phyloP scores from a whole-genome alignment of 2,888 invertebrate genomes.

The Standfussiana lucernea region DNA sequence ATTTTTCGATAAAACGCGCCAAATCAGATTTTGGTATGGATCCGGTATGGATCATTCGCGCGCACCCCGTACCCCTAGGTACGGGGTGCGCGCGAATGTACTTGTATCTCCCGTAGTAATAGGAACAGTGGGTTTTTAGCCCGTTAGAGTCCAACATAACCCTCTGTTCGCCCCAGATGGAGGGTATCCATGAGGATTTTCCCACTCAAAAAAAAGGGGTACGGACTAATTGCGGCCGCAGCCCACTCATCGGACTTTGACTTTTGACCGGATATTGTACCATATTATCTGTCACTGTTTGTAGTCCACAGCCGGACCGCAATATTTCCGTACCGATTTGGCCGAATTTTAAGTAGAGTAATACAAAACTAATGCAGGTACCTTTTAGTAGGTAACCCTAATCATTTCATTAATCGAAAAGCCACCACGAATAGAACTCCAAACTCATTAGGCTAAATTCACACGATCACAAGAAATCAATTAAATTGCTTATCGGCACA shows the following conservation, averaged over 20 bases:
- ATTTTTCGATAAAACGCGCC: background rate
- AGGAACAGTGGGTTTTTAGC: too few species aligned
- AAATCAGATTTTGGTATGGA: background rate
- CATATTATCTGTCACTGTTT: background rate
- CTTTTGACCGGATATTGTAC: too few species aligned
- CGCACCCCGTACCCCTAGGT: too few species aligned
- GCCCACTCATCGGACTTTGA: too few species aligned
- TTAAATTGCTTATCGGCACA: slow-evolving; percentile 80
- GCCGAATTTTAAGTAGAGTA: background rate
- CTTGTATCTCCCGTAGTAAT: too few species aligned
- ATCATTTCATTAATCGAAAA: slow-evolving; percentile 22
- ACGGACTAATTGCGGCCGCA: background rate
- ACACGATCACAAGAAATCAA: slow-evolving; percentile 80
- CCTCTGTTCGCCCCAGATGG: too few species aligned
- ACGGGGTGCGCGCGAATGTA: too few species aligned
- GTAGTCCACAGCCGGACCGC: background rate
- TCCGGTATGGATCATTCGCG: too few species aligned
- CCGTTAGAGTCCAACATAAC: too few species aligned
- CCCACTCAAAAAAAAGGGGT: too few species aligned
- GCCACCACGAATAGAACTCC: slow-evolving; percentile 36
- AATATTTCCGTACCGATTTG: background rate
- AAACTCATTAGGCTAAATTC: slow-evolving; percentile 80
- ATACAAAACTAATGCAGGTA: background rate
- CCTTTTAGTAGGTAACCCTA: background rate
- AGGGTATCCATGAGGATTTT: too few species aligned